Evolutionary conservation across 2,113 vertebrate species (phyloP).

Genomic region (Synchiropus splendidus): DNA sequence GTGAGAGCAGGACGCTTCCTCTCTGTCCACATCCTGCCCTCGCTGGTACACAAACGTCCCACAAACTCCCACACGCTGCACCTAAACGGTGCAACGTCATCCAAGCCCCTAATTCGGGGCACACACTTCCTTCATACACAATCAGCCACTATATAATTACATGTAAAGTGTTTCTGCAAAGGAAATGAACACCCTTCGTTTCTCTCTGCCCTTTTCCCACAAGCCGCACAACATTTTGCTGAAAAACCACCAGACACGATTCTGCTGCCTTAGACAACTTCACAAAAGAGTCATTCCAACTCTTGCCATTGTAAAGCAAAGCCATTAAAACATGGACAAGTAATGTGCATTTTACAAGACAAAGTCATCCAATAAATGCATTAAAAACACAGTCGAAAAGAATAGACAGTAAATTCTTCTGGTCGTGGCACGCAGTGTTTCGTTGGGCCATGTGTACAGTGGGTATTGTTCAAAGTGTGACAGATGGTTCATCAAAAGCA

Average conservation of each 20-base stretch:
- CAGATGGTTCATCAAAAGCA: slow-evolving; percentile 17
- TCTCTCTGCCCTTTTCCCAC: slow-evolving; percentile 34
- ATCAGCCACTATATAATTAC: slow-evolving; percentile 62
- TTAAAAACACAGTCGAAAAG: too few species aligned
- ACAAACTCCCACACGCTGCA: slow-evolving; percentile 20
- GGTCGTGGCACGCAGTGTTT: slow-evolving; percentile 5
- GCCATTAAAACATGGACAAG: too few species aligned
- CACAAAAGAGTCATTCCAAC: too few species aligned
- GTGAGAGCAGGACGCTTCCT: slow-evolving; percentile 53
- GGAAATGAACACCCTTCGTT: slow-evolving; percentile 39
- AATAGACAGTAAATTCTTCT: too few species aligned
- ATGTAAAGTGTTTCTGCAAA: slow-evolving; percentile 57
- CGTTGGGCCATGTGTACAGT: slow-evolving; percentile 23
- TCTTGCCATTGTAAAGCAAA: too few species aligned
- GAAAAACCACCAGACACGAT: slow-evolving; percentile 31
- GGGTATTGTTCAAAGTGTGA: slow-evolving; percentile 11
- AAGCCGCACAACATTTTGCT: slow-evolving; percentile 30
- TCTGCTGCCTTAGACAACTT: too few species aligned
- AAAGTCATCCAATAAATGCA: too few species aligned
- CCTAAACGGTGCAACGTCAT: slow-evolving; percentile 27
- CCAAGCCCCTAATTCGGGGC: slow-evolving; percentile 45
- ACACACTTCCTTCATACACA: slow-evolving; percentile 59
- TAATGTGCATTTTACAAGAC: too few species aligned
- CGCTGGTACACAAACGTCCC: slow-evolving; percentile 50
- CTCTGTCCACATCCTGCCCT: slow-evolving; percentile 64